phyloP scores from a whole-genome alignment of 2,888 invertebrate genomes.

The Elmis aenea region DNA sequence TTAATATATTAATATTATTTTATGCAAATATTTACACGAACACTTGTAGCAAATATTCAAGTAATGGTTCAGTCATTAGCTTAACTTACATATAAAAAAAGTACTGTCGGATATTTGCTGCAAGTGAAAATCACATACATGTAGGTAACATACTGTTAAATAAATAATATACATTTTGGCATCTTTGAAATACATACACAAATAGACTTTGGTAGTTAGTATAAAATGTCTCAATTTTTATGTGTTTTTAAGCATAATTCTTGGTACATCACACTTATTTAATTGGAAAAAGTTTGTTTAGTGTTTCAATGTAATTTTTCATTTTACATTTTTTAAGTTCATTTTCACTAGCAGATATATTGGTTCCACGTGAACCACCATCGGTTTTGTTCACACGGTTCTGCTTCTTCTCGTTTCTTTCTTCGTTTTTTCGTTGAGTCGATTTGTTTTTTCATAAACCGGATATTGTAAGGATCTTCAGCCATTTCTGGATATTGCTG shows the following conservation, averaged over 20 bases:
- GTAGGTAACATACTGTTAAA: constrained; percentile 48
- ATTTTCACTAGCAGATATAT: constrained; percentile 19
- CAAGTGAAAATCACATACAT: constrained; percentile 45
- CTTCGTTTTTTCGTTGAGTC: constrained; percentile 68
- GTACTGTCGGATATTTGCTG: constrained; percentile 24
- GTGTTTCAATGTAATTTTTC: constrained; percentile 14
- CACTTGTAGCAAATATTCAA: constrained; percentile 28
- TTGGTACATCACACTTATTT: constrained; percentile 49
- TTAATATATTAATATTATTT: constrained; percentile 16
- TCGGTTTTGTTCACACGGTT: constrained; percentile 33
- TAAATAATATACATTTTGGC: constrained; percentile 53
- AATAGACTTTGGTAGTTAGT: constrained; percentile 62
- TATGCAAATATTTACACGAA: constrained; percentile 37
- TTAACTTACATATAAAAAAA: constrained; percentile 22
- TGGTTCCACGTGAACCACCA: constrained; percentile 47
- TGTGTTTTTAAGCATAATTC: constrained; percentile 42
- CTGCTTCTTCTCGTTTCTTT: constrained; percentile 58
- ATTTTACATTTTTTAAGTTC: constrained; percentile 10
- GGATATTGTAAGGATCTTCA: constrained; percentile 93
- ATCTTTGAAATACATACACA: constrained; percentile 59
- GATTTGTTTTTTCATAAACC: constrained; percentile 77
- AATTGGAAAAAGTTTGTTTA: constrained; percentile 44
- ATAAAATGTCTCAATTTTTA: constrained; percentile 47
- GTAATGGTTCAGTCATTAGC: constrained; percentile 40
- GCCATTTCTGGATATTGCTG: constrained; percentile 87